Evolutionary conservation across 2,888 invertebrate genomes (phyloP), one percentile per base, ranked within the genome.

Genomic region (Ethmia dodecea): DNA sequence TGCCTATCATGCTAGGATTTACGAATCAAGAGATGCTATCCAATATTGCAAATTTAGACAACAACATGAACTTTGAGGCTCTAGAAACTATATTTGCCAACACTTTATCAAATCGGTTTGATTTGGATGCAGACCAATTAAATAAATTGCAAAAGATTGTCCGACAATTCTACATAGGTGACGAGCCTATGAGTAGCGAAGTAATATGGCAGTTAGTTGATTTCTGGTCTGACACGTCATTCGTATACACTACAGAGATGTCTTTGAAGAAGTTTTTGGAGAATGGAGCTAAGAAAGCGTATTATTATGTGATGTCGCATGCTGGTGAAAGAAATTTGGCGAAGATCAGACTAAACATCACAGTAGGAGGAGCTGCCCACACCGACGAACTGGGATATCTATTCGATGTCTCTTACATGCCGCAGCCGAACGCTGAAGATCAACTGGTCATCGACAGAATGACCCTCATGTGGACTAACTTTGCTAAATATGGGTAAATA

Each of bases 401-500:
- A 27, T 80, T 76, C 35, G 60, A 61, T 22, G 45, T 33, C 20
- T 5, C 8, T 0, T 18, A 13, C 3, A 13, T 30, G 9, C 32
- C 49, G 2, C 43, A 45, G 2, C 47, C 52, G 0, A 41, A 48
- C 0, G 14, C 36, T 2, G 42, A 55, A 30, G 80, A 80, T 47
- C 50, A 65, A 48, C 33, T 67, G 1, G 37, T 60, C 0, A 58
- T 72, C 15, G 62, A 77, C 33, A 55, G 60, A 12, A 63, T 80
- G 43, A 78, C 77, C 0, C 58, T 59, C 0, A 52, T 80, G 57
- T 80, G 79, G 79, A 61, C 80, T 0, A 80, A 80, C 38, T 79
- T 78, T 33, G 74, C 54, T 0, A 80, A 78, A 52, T 64, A 57
- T 31, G 55, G 71, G 80, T 79, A 54, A 29, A 51, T 47, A n/a